Evolutionary conservation across 2,113 vertebrate species (phyloP), one percentile per base, ranked within the genome.

Genomic region (Tricholaema leucomelas): DNA sequence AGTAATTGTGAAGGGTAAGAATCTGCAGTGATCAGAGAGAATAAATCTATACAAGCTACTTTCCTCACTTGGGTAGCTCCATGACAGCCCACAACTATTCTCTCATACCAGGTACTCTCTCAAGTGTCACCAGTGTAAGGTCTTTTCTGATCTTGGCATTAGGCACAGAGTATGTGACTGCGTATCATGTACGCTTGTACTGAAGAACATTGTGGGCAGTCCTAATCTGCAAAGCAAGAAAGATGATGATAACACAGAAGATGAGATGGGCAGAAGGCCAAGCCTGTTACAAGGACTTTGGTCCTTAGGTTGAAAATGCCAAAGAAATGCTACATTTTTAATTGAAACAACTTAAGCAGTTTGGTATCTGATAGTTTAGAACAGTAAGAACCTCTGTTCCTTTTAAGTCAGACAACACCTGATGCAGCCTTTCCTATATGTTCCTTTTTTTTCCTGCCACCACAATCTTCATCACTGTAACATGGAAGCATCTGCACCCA

Each of bases 161-260:
- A 15, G 6, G 71, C 58, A 63, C 33, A 59, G 55, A 72, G 6
- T 5, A 33, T 0, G 0, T 28, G 30, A 52, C 31, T 35, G 56
- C 7, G 6, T 40, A 56, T 25, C 10, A 2, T 0, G 0, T 16
- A 27, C 17, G 4, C 17, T 35, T 78, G 48, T 52, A 4, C 0
- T 44, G 42, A 84, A 60, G 81, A 18, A 63, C n/a, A 52, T 59
- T 65, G 36, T 25, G 24, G 31, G 31, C 9, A 3, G 36, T 76
- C 38, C 9, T 36, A 18, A 66, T 5, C n/a, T 65, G n/a, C 73
- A 86, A 52, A 56, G 61, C 23, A 52, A 72, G 67, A 46, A 83
- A 80, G 30, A 42, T 4, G 7, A 61, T 48, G n/a, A 23, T 42
- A 66, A 81, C 4, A 25, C 5, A 38, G 66, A 27, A 87, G 28